Conservation (phyloP, 2,797 vertebrate genomes). For the Sternarchorhynchus goeldii region DNA sequence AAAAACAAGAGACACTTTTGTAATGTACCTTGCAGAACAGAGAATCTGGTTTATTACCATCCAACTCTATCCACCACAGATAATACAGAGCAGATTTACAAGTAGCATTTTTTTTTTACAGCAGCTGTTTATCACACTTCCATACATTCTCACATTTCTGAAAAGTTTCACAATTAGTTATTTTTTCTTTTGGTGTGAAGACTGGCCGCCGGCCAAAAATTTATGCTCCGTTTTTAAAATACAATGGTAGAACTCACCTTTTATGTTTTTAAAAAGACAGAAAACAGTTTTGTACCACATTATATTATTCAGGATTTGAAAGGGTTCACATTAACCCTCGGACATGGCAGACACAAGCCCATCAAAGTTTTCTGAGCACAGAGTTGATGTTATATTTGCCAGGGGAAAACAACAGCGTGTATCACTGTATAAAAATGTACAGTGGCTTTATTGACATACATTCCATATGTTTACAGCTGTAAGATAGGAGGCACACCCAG, state of each 20-base stretch:
- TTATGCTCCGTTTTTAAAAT: constrained; percentile 64
- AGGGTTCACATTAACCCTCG: constrained; percentile 65
- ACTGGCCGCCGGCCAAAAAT: constrained; percentile 64
- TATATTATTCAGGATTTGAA: constrained; percentile 60
- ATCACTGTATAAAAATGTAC: constrained; percentile 99
- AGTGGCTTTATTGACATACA: constrained; percentile 99
- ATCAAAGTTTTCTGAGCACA: constrained; percentile 67
- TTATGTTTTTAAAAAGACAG: constrained; percentile 58
- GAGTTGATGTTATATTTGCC: constrained; percentile 71
- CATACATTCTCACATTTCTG: constrained; percentile 62
- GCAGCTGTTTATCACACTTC: constrained; percentile 73
- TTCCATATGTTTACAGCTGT: constrained; percentile 99
- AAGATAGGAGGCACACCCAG: constrained; percentile 99
- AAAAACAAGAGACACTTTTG: constrained; percentile 51
- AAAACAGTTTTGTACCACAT: constrained; percentile 65
- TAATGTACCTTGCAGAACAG: constrained; percentile 76
- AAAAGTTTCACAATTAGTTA: constrained; percentile 71
- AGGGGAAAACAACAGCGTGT: constrained; percentile 73
- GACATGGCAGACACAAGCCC: constrained; percentile 68
- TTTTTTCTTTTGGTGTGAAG: constrained; percentile 74
- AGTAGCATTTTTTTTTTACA: constrained; percentile 78
- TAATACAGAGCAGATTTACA: constrained; percentile 84
- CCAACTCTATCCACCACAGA: constrained; percentile 83
- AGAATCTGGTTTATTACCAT: constrained; percentile 84
- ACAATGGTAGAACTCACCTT: constrained; percentile 58